Evolutionary conservation across 2,113 vertebrate genomes (phyloP).

Genomic region (Phocoena phocoena): DNA sequence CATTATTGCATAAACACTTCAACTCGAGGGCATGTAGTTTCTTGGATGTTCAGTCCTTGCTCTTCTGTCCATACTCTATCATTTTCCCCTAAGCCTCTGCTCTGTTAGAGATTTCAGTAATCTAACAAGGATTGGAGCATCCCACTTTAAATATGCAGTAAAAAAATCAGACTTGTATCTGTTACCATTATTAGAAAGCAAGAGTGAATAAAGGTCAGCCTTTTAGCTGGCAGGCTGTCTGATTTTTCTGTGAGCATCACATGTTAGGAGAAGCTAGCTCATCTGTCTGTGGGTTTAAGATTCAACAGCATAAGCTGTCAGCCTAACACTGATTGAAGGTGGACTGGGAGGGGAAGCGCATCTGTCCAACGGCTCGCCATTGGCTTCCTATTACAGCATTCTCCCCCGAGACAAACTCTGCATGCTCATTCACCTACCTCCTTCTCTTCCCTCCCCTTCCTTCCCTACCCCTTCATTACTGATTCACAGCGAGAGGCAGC

Average conservation of each 20-base stretch:
- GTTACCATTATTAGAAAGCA: constrained; percentile 29
- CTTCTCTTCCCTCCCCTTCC: constrained; percentile 83
- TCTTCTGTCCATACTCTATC: not conserved
- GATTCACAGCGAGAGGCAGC: constrained; percentile 86
- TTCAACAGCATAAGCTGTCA: constrained; percentile 65
- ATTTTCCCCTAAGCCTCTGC: not conserved
- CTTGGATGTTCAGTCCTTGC: not conserved
- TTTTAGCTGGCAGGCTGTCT: constrained; percentile 23
- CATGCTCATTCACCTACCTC: constrained; percentile 86
- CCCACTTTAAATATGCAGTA: not conserved
- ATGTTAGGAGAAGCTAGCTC: constrained; percentile 33
- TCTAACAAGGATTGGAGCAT: not conserved
- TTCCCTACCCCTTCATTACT: constrained; percentile 85
- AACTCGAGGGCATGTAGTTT: not conserved
- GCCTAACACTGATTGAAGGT: constrained; percentile 71
- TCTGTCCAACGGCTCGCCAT: constrained; percentile 89
- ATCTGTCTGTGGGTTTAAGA: constrained; percentile 42
- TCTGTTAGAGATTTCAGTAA: not conserved
- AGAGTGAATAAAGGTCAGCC: not conserved
- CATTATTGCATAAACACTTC: not conserved
- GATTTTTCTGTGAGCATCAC: not conserved
- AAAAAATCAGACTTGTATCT: not conserved
- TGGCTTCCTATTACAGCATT: constrained; percentile 96
- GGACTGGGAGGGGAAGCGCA: constrained; percentile 74
- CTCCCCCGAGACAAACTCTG: constrained; percentile 87